Conservation (phyloP, 2,797 vertebrate genomes). For the Dendrocincla tyrannina region DNA sequence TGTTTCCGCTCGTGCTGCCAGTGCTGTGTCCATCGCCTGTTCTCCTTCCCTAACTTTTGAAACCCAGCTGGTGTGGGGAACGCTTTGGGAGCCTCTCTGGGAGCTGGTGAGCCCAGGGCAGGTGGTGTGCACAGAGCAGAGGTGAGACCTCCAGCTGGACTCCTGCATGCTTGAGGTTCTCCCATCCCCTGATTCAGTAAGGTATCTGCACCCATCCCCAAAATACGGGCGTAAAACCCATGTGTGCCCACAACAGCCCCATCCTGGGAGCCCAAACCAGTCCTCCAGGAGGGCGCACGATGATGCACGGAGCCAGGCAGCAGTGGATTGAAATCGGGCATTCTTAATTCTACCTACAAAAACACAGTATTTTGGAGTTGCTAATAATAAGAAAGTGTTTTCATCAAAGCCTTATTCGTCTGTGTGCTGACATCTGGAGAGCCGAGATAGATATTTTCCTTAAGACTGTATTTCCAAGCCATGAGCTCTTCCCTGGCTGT, state of each 20-base stretch:
- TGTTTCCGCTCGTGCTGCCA: background rate
- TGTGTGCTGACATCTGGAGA: conserved; percentile 72
- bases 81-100: background rate
- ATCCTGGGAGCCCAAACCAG: rapidly evolving
- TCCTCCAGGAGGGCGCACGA: background rate
- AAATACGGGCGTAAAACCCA: rapidly evolving
- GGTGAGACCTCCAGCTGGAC: rapidly evolving
- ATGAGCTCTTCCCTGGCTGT: conserved; percentile 75
- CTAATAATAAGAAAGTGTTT: conserved; percentile 42
- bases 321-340: background rate
- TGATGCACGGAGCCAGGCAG: rapidly evolving
- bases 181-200: background rate
- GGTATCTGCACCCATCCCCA: background rate
- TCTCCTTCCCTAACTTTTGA: background rate
- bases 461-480: conserved; percentile 64
- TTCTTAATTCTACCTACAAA: conserved; percentile 5
- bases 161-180: background rate
- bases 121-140: background rate
- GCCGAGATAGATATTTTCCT: conserved; percentile 74
- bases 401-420: conserved; percentile 60
- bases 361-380: conserved; percentile 30
- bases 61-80: too few relatives aligned
- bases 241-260: rapidly evolving
- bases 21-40: rapidly evolving
- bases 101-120: background rate